Conservation (phyloP, 1,140 invertebrate species). For the Ips typographus region DNA sequence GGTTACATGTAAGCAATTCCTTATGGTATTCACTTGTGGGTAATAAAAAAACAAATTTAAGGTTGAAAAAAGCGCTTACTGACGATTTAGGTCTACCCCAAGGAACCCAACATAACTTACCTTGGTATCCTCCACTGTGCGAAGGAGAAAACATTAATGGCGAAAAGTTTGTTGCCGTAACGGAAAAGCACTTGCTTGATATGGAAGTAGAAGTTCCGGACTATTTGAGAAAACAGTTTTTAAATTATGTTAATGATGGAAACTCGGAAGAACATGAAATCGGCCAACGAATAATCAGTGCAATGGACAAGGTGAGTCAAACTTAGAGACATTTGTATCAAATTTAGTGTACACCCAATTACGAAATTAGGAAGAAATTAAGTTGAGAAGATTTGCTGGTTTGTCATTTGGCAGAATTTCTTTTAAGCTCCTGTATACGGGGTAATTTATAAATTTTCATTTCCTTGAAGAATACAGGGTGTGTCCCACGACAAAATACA, state of each 20-base stretch:
- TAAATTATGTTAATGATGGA: slow-evolving; percentile 60
- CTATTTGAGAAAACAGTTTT: slow-evolving; percentile 53
- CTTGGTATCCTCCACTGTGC: slow-evolving; percentile 75
- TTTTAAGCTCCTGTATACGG: too few relatives aligned
- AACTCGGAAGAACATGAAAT: slow-evolving; percentile 66
- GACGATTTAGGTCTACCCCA: slow-evolving; percentile 63
- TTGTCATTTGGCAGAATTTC: too few relatives aligned
- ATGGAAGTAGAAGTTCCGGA: slow-evolving; percentile 45
- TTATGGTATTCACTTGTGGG: background rate
- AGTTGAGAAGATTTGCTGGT: too few relatives aligned
- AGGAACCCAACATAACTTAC: slow-evolving; percentile 65
- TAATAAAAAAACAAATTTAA: slow-evolving; percentile 37
- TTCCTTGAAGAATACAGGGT: too few relatives aligned
- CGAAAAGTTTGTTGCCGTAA: slow-evolving; percentile 52
- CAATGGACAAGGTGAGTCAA: slow-evolving; percentile 64
- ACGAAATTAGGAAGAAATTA: background rate
- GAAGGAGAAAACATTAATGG: slow-evolving; percentile 51
- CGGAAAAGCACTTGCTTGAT: slow-evolving; percentile 37
- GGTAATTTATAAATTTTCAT: too few relatives aligned
- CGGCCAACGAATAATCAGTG: slow-evolving; percentile 71
- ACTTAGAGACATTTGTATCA: background rate
- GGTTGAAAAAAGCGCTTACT: slow-evolving; percentile 56
- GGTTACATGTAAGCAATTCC: slow-evolving; percentile 66
- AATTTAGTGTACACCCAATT: too few relatives aligned
- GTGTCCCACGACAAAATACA: too few relatives aligned